Conservation (phyloP, 1,140 invertebrate genomes). For the Micrasema minimum region DNA sequence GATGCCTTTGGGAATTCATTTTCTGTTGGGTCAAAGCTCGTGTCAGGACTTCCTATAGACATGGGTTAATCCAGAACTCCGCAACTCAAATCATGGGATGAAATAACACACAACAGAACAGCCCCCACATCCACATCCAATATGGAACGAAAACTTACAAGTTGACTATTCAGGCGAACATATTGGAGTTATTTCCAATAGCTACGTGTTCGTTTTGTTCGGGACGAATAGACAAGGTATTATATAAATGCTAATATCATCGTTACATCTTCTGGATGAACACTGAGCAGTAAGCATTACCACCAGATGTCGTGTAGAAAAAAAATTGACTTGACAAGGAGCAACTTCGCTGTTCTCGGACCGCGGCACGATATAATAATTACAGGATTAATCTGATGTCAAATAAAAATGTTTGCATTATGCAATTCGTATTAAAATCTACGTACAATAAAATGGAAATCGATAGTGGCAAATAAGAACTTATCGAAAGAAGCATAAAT, state of each 20-base stretch:
- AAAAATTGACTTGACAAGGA: too few relatives aligned
- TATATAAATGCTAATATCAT: constrained; percentile 35
- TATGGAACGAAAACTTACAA: constrained; percentile 36
- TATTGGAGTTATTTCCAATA: constrained; percentile 29
- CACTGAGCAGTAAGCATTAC: too few relatives aligned
- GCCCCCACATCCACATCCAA: constrained; percentile 10
- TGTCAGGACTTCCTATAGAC: constrained; percentile 21
- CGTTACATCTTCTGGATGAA: constrained; percentile 18
- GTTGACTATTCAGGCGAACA: constrained; percentile 25
- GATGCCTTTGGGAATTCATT: constrained; percentile 16
- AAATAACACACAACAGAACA: constrained; percentile 20
- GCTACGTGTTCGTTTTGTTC: constrained; percentile 31
- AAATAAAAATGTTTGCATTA: too few relatives aligned
- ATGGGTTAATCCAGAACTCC: constrained; percentile 27
- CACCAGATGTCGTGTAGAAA: background rate
- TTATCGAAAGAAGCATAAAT: too few relatives aligned
- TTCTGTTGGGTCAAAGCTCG: constrained; percentile 13
- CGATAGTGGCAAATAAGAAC: too few relatives aligned
- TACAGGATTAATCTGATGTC: too few relatives aligned
- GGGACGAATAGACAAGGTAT: constrained; percentile 27
- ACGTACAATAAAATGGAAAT: too few relatives aligned
- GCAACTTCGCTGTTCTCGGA: too few relatives aligned
- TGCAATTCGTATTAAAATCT: too few relatives aligned
- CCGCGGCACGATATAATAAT: too few relatives aligned
- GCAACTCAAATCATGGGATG: constrained; percentile 12